These are phyloP conservation scores for Eleutherodactylus coqui DNA, from an alignment of 2,797 vertebrate species.

Conservation along the genomic window DNA sequence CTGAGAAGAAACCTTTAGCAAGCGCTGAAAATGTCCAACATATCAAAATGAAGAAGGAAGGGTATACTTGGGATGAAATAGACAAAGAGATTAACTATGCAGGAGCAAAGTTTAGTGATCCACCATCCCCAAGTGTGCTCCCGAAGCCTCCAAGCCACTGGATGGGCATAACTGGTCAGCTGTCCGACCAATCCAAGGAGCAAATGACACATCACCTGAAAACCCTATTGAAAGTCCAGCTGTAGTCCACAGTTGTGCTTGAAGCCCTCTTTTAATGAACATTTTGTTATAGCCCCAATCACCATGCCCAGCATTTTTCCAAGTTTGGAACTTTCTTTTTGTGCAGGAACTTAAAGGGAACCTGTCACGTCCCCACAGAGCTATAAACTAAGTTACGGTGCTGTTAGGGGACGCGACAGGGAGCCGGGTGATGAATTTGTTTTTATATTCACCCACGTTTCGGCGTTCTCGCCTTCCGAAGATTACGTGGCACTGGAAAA, in stretches of 20 bases:
- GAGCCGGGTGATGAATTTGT: too few species aligned
- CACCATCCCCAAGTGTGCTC: conserved; percentile 92
- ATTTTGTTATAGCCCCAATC: conserved; percentile 3
- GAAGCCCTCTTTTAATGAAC: neutral
- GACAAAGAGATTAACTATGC: conserved; percentile 91
- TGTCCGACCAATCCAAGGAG: conserved; percentile 82
- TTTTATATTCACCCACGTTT: too few species aligned
- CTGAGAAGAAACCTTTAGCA: conserved; percentile 80
- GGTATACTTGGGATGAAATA: conserved; percentile 72
- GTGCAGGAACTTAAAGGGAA: conserved; percentile 38
- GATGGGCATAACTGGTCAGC: conserved; percentile 80
- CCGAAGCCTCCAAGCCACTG: conserved; percentile 95
- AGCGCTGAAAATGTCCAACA: conserved; percentile 76
- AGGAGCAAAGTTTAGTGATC: conserved; percentile 93
- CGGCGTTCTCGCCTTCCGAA: too few species aligned
- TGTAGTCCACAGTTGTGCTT: conserved; percentile 63
- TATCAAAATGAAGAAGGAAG: conserved; percentile 68
- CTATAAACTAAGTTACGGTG: too few species aligned
- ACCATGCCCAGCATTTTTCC: conserved; percentile 8
- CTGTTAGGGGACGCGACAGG: too few species aligned
- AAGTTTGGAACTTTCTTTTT: conserved; percentile 9
- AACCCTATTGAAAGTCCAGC: conserved; percentile 90
- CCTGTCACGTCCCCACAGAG: too few species aligned
- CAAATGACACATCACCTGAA: conserved; percentile 91
- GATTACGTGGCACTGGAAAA: too few species aligned